These are phyloP conservation scores for Aproaerema taeniolella DNA, from an alignment of 2,888 invertebrate species.

Conservation along the genomic window DNA sequence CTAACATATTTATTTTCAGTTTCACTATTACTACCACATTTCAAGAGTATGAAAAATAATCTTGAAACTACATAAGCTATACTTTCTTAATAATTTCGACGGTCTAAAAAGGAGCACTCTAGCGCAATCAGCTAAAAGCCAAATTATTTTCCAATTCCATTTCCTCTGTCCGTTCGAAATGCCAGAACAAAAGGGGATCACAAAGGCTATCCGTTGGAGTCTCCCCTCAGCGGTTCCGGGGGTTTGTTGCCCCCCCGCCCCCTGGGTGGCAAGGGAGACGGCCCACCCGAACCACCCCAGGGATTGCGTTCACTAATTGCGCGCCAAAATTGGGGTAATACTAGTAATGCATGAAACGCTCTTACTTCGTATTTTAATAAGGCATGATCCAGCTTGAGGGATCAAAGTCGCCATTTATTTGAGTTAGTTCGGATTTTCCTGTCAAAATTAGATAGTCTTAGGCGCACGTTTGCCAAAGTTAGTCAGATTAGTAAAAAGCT, in stretches of 20 bases:
- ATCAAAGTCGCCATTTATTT: conserved; percentile 66
- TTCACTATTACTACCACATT: no score
- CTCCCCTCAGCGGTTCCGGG: no score
- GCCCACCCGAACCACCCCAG: conserved; percentile 32
- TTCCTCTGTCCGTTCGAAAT: conserved; percentile 57
- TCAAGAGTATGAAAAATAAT: no score
- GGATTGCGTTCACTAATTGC: conserved; percentile 65
- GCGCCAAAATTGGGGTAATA: conserved; percentile 71
- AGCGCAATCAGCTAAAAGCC: conserved; percentile 71
- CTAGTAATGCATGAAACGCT: conserved; percentile 68
- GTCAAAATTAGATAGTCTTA: no score
- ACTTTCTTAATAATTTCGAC: no score
- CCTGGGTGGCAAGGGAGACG: conserved; percentile 26
- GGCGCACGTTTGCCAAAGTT: no score
- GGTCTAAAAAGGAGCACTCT: conserved; percentile 13
- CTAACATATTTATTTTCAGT: no score
- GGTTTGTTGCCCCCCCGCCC: conserved; percentile 21
- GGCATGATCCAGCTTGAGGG: conserved; percentile 48
- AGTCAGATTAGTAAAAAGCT: no score
- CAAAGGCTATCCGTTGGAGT: conserved; percentile 54
- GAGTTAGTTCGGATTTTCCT: conserved; percentile 55
- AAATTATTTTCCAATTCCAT: conserved; percentile 73
- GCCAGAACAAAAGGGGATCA: conserved; percentile 52
- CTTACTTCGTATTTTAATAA: conserved; percentile 64
- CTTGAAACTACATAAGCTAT: no score